Percentiles rank a stretch among this genome's conserved stretches.
Conservation (phyloP, 2,888 invertebrate species). For the Zelleria hepariella region DNA sequence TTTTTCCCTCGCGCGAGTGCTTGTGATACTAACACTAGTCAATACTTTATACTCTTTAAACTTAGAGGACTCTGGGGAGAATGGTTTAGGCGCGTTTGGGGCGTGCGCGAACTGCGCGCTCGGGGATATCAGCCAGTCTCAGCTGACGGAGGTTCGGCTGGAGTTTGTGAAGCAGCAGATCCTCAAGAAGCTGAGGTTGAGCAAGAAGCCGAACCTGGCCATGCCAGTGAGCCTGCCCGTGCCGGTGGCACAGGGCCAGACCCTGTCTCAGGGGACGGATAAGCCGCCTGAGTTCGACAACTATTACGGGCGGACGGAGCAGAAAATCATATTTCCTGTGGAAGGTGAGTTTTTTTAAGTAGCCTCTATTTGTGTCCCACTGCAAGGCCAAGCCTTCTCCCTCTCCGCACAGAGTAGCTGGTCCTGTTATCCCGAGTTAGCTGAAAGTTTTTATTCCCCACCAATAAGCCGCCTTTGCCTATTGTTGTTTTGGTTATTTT, state of each 20-base stretch:
- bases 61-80: constrained; percentile 28
- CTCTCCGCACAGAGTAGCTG: too few relatives aligned
- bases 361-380: neutral
- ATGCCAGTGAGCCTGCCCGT: constrained; percentile 77
- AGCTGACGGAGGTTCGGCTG: constrained; percentile 78
- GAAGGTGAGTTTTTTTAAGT: constrained; percentile 72
- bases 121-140: constrained; percentile 60
- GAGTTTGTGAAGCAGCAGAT: constrained; percentile 90
- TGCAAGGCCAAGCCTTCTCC: too few relatives aligned
- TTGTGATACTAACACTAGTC: constrained; percentile 42
- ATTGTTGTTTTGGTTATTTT: too few relatives aligned
- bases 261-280: constrained; percentile 68
- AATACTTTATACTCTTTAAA: constrained; percentile 28
- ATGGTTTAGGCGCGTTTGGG: constrained; percentile 25
- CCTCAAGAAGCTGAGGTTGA: constrained; percentile 82
- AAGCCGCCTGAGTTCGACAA: constrained; percentile 78
- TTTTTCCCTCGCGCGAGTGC: constrained; percentile 25
- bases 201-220: constrained; percentile 79
- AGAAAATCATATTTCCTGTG: constrained; percentile 85
- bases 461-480: too few relatives aligned
- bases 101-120: constrained; percentile 54
- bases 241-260: constrained; percentile 82
- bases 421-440: too few relatives aligned
- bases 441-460: too few relatives aligned
- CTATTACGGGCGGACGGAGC: constrained; percentile 87